Evolutionary conservation across 1,140 invertebrate genomes (phyloP).

Genomic region (Aethina tumida): DNA sequence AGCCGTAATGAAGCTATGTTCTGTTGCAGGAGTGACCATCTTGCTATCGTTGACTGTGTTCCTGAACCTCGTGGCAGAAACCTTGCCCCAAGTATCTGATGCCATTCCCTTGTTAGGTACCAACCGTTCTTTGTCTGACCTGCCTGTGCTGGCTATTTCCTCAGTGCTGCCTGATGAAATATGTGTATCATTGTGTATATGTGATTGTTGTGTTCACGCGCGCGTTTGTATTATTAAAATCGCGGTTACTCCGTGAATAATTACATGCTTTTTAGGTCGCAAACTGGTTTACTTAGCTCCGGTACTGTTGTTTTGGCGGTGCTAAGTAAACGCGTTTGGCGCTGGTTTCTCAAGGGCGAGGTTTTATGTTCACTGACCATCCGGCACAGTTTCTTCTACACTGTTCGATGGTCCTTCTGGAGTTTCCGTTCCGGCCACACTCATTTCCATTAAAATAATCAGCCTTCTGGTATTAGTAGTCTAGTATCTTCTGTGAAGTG

Average conservation of each 20-base stretch:
- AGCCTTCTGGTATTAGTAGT: no score
- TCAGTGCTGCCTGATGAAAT: constrained; percentile 35
- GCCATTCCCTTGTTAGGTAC: constrained; percentile 91
- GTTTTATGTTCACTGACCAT: no score
- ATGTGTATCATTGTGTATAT: constrained; percentile 33
- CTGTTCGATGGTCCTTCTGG: no score
- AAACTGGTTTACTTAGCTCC: no score
- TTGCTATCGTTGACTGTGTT: constrained; percentile 99
- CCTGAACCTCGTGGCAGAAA: constrained; percentile 92
- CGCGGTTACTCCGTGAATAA: not conserved
- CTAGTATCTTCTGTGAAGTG: no score
- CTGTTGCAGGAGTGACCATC: constrained; percentile 97
- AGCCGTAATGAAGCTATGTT: constrained; percentile 40
- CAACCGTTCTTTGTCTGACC: constrained; percentile 38
- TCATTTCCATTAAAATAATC: no score
- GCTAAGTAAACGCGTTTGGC: no score
- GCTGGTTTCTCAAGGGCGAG: no score
- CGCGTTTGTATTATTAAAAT: constrained; percentile 7
- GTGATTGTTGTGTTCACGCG: constrained; percentile 32
- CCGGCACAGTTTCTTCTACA: no score
- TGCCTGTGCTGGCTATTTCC: constrained; percentile 36
- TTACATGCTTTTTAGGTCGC: constrained; percentile 4
- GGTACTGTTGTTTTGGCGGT: no score
- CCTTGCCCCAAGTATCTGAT: constrained; percentile 90
- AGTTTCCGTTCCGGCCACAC: no score